Evolutionary conservation across 2,113 vertebrate species (phyloP).

Genomic region (Ia io): DNA sequence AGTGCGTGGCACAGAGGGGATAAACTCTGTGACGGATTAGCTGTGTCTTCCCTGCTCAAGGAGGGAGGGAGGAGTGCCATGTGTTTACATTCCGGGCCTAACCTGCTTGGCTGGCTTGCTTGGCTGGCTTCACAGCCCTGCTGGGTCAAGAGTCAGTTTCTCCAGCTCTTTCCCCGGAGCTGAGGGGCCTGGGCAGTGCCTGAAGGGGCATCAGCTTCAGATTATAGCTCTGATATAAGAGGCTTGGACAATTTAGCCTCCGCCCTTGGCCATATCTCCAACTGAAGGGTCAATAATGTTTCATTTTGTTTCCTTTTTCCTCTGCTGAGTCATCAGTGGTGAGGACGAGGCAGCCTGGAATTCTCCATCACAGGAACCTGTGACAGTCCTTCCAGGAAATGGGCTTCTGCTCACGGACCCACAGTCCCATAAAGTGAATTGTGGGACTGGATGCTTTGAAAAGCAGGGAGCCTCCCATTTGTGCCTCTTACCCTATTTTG

Average conservation of each 20-base stretch:
- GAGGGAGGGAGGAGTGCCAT: neutral
- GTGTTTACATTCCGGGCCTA: neutral
- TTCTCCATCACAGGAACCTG: neutral
- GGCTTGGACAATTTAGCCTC: neutral
- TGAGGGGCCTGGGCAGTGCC: neutral
- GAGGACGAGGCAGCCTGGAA: neutral
- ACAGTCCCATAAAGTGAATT: neutral
- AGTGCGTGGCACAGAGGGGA: neutral
- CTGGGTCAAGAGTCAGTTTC: neutral
- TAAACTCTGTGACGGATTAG: neutral
- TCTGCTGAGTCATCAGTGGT: constrained; percentile 39
- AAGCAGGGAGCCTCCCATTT: neutral
- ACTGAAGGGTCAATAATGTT: constrained; percentile 10
- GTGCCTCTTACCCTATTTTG: neutral
- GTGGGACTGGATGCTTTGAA: neutral
- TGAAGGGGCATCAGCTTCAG: constrained; percentile 16
- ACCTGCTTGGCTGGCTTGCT: neutral
- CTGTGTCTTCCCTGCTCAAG: neutral
- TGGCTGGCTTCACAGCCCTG: neutral
- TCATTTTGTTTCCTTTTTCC: constrained; percentile 41
- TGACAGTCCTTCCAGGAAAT: neutral
- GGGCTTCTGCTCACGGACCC: neutral
- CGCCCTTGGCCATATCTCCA: neutral
- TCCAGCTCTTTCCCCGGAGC: neutral
- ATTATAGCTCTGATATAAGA: constrained; percentile 24